A percentile compares a stretch with the other conserved stretches of the same genome.
These are phyloP conservation scores for Hirtodrosophila trivittata DNA, from an alignment of 2,888 invertebrate species.

Conservation along the genomic window DNA sequence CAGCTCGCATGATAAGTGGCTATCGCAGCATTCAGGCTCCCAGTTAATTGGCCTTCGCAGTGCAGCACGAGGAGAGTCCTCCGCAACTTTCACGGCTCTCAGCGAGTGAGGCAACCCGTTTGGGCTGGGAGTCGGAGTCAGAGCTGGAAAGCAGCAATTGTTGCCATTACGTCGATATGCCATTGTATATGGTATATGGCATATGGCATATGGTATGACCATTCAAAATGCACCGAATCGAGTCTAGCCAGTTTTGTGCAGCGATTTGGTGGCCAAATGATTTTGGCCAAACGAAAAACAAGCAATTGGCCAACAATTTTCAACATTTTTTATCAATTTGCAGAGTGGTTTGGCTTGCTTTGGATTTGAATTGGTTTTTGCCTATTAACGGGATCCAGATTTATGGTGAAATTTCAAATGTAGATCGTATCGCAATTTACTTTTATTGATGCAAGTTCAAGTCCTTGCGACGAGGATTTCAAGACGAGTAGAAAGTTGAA, in stretches of 20 bases:
- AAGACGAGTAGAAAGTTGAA: too few relatives aligned
- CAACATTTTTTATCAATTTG: conserved; percentile 26
- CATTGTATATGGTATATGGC: conserved; percentile 47
- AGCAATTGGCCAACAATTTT: conserved; percentile 7
- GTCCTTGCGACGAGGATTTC: too few relatives aligned
- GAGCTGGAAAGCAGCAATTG: conserved; percentile 33
- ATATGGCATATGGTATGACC: too few relatives aligned
- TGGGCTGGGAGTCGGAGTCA: conserved; percentile 8
- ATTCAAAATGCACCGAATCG: conserved; percentile 43
- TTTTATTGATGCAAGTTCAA: too few relatives aligned
- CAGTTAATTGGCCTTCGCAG: conserved; percentile 25
- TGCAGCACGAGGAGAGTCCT: conserved; percentile 11
- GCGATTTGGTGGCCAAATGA: conserved; percentile 21
- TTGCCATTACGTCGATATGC: conserved; percentile 8
- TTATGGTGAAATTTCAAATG: conserved; percentile 35
- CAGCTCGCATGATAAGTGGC: conserved; percentile 22
- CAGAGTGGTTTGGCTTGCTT: conserved; percentile 21
- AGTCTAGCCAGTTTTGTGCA: conserved; percentile 59
- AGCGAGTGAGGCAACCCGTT: conserved; percentile 33
- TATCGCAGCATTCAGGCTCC: conserved; percentile 19
- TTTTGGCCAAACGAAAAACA: conserved; percentile 7
- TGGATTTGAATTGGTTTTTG: conserved; percentile 8
- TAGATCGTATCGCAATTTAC: background rate
- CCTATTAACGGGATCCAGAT: conserved; percentile 13
- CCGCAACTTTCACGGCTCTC: conserved; percentile 47